Conservation (phyloP, 2,113 vertebrate species). For the Heterotis niloticus region DNA sequence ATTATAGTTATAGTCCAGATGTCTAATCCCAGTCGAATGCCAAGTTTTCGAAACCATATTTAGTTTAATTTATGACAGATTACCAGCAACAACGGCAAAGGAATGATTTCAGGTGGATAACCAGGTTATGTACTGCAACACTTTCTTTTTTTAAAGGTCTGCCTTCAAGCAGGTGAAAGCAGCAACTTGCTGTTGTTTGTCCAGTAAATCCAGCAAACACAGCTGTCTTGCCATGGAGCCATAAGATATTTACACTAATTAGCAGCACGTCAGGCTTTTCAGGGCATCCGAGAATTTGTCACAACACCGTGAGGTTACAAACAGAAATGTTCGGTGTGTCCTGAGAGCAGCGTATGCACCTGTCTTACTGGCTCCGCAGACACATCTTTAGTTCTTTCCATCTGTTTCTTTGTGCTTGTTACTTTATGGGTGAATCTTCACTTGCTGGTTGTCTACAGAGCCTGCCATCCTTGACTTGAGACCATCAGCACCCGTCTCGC, state of each 20-base stretch:
- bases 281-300: slow-evolving; percentile 32
- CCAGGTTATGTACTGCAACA: background rate
- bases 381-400: background rate
- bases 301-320: slow-evolving; percentile 4
- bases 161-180: slow-evolving; percentile 46
- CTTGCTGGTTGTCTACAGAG: background rate
- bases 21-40: too few species aligned
- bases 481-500: background rate
- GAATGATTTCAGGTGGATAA: background rate
- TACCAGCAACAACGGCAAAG: too few species aligned
- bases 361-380: background rate
- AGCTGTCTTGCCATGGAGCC: slow-evolving; percentile 40
- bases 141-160: slow-evolving; percentile 47
- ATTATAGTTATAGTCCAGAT: too few species aligned
- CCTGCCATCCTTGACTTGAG: background rate
- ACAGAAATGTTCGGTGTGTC: background rate
- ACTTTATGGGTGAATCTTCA: too few species aligned
- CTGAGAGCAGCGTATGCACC: background rate
- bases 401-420: background rate
- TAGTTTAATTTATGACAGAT: too few species aligned
- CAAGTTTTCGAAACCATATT: too few species aligned
- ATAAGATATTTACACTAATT: slow-evolving; percentile 53
- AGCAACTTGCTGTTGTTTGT: slow-evolving; percentile 43
- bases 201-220: slow-evolving; percentile 48
- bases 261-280: slow-evolving; percentile 52